These are phyloP conservation scores for Vidua chalybeata DNA, from an alignment of 2,113 vertebrate genomes.

Conservation along the genomic window DNA sequence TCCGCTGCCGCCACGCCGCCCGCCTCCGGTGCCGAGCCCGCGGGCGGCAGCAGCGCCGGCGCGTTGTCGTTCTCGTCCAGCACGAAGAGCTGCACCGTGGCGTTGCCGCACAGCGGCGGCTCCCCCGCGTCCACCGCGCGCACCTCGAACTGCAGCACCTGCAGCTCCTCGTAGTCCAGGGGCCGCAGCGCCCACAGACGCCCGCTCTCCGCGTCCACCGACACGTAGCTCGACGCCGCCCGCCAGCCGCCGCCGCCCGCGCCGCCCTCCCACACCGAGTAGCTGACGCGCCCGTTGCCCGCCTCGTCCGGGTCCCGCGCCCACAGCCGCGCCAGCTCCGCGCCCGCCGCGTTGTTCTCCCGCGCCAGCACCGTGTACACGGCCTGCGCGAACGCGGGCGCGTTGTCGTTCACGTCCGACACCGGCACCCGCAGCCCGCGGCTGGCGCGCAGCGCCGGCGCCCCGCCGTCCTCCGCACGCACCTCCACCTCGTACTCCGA, in stretches of 20 bases:
- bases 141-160: too few relatives aligned
- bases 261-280: conserved; percentile 62
- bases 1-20: neutral
- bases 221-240: conserved; percentile 49
- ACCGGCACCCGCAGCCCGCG: neutral
- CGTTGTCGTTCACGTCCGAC: conserved; percentile 77
- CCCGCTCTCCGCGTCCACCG: conserved; percentile 56
- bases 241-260: neutral
- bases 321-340: conserved; percentile 68
- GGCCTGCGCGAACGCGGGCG: conserved; percentile 66
- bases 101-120: too few relatives aligned
- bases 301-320: conserved; percentile 70
- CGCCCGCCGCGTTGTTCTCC: conserved; percentile 68
- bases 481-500: conserved; percentile 68
- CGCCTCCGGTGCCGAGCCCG: neutral
- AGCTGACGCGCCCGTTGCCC: conserved; percentile 72
- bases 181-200: neutral
- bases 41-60: neutral
- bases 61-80: neutral
- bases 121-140: too few relatives aligned
- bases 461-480: conserved; percentile 70
- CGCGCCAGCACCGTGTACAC: conserved; percentile 66
- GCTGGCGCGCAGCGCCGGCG: conserved; percentile 27
- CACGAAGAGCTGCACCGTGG: too few relatives aligned
- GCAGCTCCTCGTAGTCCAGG: too few relatives aligned